phyloP scores from a whole-genome alignment of 2,113 vertebrate genomes.

The rabbit (Oryctolagus cuniculus) region mOryCun1.1 NC_091436.1:151838001-151838500 shows the following conservation, averaged over 20 bases:
- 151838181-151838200: accelerated
- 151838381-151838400: neutral
- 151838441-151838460: accelerated
- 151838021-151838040: neutral
- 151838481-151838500: neutral
- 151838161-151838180: accelerated
- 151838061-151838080: conserved; percentile 87
- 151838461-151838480: no score
- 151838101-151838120: conserved; percentile 85
- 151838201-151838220: accelerated
- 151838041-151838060: conserved; percentile 76
- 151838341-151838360: conserved; percentile 43
- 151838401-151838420: no score
- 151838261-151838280: conserved; percentile 68
- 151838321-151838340: neutral
- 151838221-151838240: conserved; percentile 76
- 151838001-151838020: neutral
- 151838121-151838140: conserved; percentile 88
- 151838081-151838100: conserved; percentile 84
- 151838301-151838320: conserved; percentile 75
- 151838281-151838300: conserved; percentile 87
- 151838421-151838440: no score
- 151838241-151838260: conserved; percentile 85
- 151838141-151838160: conserved; percentile 84
- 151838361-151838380: neutral